These are phyloP conservation scores for Enteromius mattozi DNA, from an alignment of 2,797 vertebrate species.

Conservation along the genomic window DNA sequence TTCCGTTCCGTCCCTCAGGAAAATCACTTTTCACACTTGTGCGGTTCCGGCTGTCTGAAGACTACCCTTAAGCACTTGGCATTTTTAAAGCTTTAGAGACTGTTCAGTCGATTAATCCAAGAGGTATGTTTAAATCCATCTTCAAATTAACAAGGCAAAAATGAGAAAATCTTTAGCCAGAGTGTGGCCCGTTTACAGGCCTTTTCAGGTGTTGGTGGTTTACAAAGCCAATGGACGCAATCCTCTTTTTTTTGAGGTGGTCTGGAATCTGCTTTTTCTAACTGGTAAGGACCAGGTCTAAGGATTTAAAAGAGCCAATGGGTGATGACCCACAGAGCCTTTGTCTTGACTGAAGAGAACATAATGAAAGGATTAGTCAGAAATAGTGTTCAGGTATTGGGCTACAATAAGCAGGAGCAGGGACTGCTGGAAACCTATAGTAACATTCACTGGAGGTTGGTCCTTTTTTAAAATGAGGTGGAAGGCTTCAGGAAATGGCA, in stretches of 20 bases:
- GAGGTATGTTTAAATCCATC: slow-evolving; percentile 61
- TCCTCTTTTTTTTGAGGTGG: slow-evolving; percentile 48
- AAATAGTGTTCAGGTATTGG: slow-evolving; percentile 44
- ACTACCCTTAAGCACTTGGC: slow-evolving; percentile 48
- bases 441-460: slow-evolving; percentile 23
- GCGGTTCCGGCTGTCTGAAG: slow-evolving; percentile 52
- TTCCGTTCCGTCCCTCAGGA: slow-evolving; percentile 59
- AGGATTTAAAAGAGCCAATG: slow-evolving; percentile 47
- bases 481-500: slow-evolving; percentile 46
- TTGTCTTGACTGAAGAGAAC: slow-evolving; percentile 52
- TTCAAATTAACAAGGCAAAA: slow-evolving; percentile 61
- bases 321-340: slow-evolving; percentile 58
- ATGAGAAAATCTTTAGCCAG: slow-evolving; percentile 57
- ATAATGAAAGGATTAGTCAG: slow-evolving; percentile 36
- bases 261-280: slow-evolving; percentile 40
- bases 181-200: slow-evolving; percentile 49
- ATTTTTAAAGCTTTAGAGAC: slow-evolving; percentile 59
- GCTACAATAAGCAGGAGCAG: slow-evolving; percentile 7
- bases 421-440: slow-evolving; percentile 36
- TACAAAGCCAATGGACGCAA: slow-evolving; percentile 61
- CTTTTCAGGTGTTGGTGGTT: slow-evolving; percentile 63
- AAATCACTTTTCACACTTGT: slow-evolving; percentile 67
- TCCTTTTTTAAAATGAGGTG: neutral
- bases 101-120: slow-evolving; percentile 59
- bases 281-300: slow-evolving; percentile 44